Conservation (phyloP, 2,113 vertebrate species). For the Gracilinanus agilis region DNA sequence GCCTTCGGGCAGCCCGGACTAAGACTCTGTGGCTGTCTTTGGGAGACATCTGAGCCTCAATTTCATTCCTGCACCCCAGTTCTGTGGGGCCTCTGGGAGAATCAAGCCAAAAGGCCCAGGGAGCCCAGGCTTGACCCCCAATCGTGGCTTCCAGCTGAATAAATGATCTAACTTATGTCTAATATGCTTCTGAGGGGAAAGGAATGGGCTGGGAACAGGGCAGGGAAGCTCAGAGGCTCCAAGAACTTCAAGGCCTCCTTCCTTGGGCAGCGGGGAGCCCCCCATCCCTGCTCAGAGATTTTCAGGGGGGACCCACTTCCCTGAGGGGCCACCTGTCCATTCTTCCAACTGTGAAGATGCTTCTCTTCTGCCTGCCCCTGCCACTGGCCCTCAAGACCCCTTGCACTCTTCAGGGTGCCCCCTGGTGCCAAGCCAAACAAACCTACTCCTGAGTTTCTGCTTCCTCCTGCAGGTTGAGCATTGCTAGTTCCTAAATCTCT, state of each 20-base stretch:
- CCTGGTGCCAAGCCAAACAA: not conserved
- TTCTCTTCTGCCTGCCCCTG: too few species aligned
- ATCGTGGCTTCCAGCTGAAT: constrained; percentile 21
- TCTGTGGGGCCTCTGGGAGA: not conserved
- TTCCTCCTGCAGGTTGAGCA: not conserved
- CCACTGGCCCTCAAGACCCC: not conserved
- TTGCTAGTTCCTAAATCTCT: not conserved
- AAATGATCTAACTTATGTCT: constrained; percentile 45
- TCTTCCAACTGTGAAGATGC: not conserved
- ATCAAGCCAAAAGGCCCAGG: not conserved
- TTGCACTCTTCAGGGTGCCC: not conserved
- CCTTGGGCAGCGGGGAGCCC: not conserved
- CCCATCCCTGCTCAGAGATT: not conserved
- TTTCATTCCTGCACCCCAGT: not conserved
- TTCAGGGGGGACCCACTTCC: too few species aligned
- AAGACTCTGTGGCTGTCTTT: constrained; percentile 93
- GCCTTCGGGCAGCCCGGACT: constrained; percentile 88
- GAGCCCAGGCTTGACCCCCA: not conserved
- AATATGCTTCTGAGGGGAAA: constrained; percentile 10
- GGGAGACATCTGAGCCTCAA: constrained; percentile 81
- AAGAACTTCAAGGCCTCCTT: not conserved
- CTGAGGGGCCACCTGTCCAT: too few species aligned
- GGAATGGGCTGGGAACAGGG: not conserved
- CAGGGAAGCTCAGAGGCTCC: not conserved
- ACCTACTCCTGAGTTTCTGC: not conserved